Evolutionary conservation across 2,113 vertebrate genomes (phyloP), one percentile per base, ranked within the genome.

Genomic region (Hirundichthys speculiger): DNA sequence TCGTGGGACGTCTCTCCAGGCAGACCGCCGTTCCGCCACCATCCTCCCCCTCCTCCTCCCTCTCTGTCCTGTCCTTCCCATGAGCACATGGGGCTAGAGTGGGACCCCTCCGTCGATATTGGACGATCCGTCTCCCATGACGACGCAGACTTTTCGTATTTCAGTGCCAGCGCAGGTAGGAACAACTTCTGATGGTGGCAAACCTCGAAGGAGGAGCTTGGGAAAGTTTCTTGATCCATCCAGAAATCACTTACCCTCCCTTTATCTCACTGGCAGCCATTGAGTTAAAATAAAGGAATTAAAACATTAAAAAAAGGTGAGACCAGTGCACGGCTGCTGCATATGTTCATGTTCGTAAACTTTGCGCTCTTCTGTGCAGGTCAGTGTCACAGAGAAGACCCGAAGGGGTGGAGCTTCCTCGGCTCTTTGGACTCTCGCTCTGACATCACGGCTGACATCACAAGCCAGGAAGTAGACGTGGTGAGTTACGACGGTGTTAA

Each of bases 41-140:
- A 6, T 27, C 39, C 47, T 21, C 16, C 49, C 0, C 42, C 45
- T 16, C 64, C 50, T n/a, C 42, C 72, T 14, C 53, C 53, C 12
- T 60, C 68, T 18, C 42, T 75, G 2, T 21, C 77, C 48, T 79
- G 58, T 2, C 60, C 87, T 46, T 53, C 69, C 71, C 86, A 84
- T 6, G 92, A 93, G 61, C 84, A 90, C 13, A 64, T 89, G 77
- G 94, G 93, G 13, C 79, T 96, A 77, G 95, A 96, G 77, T 96
- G 95, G 95, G 95, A 96, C 64, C 94, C 94, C 1, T 94, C 94
- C 0, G 95, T 94, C 3, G 95, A 96, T 20, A 87, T 96, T 5
- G 95, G 95, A 1, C 90, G 85, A 3, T 91, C 93, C 0, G 64
- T 92, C 0, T 92, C 93, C n/a, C 68, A 73, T 4, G 86, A 91